Evolutionary conservation across 2,113 vertebrate species (phyloP).

Genomic region (Glareola pratincola): DNA sequence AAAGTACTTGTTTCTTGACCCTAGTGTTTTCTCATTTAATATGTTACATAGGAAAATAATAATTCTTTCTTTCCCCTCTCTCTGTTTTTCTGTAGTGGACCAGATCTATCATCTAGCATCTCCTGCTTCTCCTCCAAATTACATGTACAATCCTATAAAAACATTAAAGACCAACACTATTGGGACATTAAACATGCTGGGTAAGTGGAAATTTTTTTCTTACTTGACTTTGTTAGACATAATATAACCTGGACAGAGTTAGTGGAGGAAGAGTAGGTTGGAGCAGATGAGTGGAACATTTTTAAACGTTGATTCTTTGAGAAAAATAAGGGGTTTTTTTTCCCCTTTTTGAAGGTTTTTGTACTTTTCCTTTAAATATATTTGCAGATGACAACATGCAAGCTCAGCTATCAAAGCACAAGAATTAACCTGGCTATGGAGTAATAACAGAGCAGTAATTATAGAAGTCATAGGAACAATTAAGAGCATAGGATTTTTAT

Average conservation of each 20-base stretch:
- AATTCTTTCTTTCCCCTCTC: not conserved
- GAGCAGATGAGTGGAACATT: not conserved
- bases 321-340: not conserved
- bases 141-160: slow-evolving; percentile 99
- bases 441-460: not conserved
- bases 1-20: not conserved
- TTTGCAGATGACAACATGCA: not conserved
- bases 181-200: slow-evolving; percentile 96
- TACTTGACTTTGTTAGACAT: not conserved
- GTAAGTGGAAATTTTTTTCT: slow-evolving; percentile 74
- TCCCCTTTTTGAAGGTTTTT: not conserved
- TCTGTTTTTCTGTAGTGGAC: slow-evolving; percentile 80
- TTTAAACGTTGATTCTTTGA: not conserved
- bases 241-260: not conserved
- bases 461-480: not conserved
- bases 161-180: slow-evolving; percentile 98
- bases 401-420: not conserved
- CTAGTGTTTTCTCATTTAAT: not conserved
- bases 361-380: not conserved
- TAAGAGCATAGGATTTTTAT: not conserved
- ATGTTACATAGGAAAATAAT: not conserved
- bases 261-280: not conserved
- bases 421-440: not conserved
- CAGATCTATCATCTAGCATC: slow-evolving; percentile 98
- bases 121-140: slow-evolving; percentile 98